Base-by-base conservation (phyloP, 2,888 invertebrate genomes). In the Drosophila prolongata region DNA sequence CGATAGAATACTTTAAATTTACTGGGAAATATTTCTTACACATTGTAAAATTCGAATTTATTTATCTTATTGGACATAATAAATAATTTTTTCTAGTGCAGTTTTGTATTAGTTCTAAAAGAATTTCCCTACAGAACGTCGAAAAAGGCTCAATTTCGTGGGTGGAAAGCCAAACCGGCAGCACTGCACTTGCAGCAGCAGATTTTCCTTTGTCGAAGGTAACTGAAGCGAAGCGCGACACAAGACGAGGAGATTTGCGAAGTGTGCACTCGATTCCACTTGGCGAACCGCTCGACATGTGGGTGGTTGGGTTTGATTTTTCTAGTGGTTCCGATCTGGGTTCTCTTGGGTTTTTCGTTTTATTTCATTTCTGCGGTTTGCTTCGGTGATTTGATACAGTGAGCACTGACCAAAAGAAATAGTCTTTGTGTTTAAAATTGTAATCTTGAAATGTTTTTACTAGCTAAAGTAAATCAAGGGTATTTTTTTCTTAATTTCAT, bases 221-320 rank as follows among this genome's bases (percentile, higher is more conserved):
- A 82, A 83, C 87, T 82, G 87, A 86, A 83, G 81, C 81, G 81
- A 81, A 86, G 80, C 81, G 81, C 76, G 78, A 72, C 61, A 58
- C 53, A 58, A 61, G 55, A 64, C 57, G 54, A 38, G 56, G 65
- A 64, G 65, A 59, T 42, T 55, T 60, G 53, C 57, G 47, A 40
- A 54, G 54, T 67, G 53, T 53, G 69, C 71, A 70, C 73, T 71
- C 62, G 53, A 71, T 72, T 62, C 64, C 56, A 72, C 71, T 62
- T 72, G 54, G 66, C 47, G 66, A 46, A 38, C 44, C 46, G 71
- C 55, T 37, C 37, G 61, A 61, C 55, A 61, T 61, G 50, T 50
- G 72, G 62, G 70, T 61, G 62, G 62, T 44, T 71, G 59, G 62
- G 42, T 70, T 56, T 53, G 50, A 54, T 70, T 58, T 69, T 50